Evolutionary conservation across 2,113 vertebrate genomes (phyloP).

Genomic region (Crotalus tigris): DNA sequence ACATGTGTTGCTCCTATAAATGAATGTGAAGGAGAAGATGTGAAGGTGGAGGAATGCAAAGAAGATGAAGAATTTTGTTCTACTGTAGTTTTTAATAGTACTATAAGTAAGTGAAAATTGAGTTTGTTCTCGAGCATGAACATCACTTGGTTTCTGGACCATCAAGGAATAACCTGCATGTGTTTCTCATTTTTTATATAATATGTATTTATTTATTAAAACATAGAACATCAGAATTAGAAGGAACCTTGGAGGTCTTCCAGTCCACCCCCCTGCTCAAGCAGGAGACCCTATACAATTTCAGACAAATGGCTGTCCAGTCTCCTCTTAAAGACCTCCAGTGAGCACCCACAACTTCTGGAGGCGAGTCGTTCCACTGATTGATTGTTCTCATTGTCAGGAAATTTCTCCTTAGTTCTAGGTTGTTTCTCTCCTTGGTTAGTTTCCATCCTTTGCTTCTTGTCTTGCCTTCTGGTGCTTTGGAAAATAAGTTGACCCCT

Average conservation of each 20-base stretch:
- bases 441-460: too few relatives aligned
- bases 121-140: neutral
- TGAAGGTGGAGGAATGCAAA: neutral
- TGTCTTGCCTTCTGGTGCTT: too few relatives aligned
- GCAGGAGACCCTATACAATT: neutral
- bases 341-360: neutral
- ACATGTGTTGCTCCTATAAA: neutral
- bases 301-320: neutral
- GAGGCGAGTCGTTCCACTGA: too few relatives aligned
- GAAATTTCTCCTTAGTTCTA: too few relatives aligned
- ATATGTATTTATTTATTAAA: too few relatives aligned
- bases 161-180: neutral
- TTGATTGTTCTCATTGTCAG: too few relatives aligned
- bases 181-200: neutral
- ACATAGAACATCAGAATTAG: too few relatives aligned
- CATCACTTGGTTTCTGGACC: neutral
- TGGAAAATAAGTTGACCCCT: too few relatives aligned
- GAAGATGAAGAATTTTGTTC: neutral
- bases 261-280: neutral
- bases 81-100: neutral
- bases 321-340: neutral
- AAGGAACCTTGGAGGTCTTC: neutral
- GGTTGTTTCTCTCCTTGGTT: too few relatives aligned
- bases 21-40: neutral
- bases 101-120: neutral